Percentiles rank a stretch among this genome's conserved stretches.
Evolutionary conservation across 2,113 vertebrate species (phyloP).

Genomic region (Actenoides lindsayi): DNA sequence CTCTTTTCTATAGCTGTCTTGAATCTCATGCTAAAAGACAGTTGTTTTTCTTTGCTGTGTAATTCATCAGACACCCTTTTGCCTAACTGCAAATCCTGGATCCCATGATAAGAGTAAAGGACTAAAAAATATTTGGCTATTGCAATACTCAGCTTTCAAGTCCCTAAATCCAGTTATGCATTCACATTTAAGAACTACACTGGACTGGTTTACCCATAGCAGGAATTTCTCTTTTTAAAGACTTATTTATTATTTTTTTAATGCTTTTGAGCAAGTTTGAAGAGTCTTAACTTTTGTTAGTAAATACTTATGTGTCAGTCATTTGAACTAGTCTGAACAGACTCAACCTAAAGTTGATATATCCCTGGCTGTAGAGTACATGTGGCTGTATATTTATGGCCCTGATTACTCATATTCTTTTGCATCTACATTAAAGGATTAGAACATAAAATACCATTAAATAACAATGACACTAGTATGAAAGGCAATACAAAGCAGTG

Average conservation of each 20-base stretch:
- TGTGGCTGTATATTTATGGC: background rate
- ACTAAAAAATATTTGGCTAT: constrained; percentile 24
- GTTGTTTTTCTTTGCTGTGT: accelerated
- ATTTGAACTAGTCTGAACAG: background rate
- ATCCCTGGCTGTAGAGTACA: background rate
- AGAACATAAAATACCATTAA: background rate
- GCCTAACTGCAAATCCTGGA: background rate
- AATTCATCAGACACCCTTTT: background rate
- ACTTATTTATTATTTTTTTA: background rate
- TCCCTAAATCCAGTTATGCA: constrained; percentile 22
- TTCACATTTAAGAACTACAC: background rate
- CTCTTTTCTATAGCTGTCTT: background rate
- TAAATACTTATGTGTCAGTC: background rate
- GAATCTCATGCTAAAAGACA: background rate
- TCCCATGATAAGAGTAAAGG: background rate
- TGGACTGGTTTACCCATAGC: background rate
- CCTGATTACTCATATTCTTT: background rate
- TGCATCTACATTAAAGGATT: background rate
- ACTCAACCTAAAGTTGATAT: background rate
- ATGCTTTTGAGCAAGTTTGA: background rate
- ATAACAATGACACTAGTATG: background rate
- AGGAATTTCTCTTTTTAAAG: background rate
- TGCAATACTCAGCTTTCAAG: background rate
- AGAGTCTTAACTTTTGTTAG: background rate
- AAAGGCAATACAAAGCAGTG: background rate